Evolutionary conservation across 2,888 invertebrate species (phyloP), one percentile per base, ranked within the genome.

Genomic region (Eristalinus sepulchralis): DNA sequence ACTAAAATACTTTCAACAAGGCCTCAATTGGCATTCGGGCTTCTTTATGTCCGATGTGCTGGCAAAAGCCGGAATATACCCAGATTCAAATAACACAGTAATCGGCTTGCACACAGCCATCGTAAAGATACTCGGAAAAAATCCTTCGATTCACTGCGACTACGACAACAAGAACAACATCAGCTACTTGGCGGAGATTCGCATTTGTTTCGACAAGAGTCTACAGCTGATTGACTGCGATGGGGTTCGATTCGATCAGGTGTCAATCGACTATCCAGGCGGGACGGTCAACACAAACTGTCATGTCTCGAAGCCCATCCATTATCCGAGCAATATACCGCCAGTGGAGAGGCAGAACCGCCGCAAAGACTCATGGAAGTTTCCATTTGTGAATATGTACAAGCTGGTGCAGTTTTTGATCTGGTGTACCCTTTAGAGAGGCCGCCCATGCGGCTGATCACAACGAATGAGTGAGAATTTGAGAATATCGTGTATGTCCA

Each of bases 141-240:
- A 94, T 88, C 95, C 95, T 0, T 93, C 94, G 55, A 94, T 97
- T 60, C 94, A 95, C 89, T 97, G 97, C 89, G 92, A 94, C 6
- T 93, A 93, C 47, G 95, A 96, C 90, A 92, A 94, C 90, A 92
- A 94, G 78, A 93, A 93, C 0, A 94, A 94, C 24, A 92, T 94
- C 22, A 94, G 94, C 2, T 95, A 94, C 89, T 90, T 97, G 67
- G 94, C 94, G 22, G 97, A 97, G 91, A 94, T 97, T 73, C 93
- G 96, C 22, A 94, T 97, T 67, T 97, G 97, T 90, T 95, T 97
- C 88, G 93, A 95, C 90, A 96, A 96, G 90, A 91, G 92, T 0
- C 91, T 97, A 22, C 91, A 94, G 47, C 90, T 96, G 17, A 93
- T 94, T 2, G 94, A 96, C 90, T 97, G 97, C 90, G 94, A 96